These are phyloP conservation scores for Sebastolobus alascanus DNA, from an alignment of 2,797 vertebrate species.

Conservation along the genomic window DNA sequence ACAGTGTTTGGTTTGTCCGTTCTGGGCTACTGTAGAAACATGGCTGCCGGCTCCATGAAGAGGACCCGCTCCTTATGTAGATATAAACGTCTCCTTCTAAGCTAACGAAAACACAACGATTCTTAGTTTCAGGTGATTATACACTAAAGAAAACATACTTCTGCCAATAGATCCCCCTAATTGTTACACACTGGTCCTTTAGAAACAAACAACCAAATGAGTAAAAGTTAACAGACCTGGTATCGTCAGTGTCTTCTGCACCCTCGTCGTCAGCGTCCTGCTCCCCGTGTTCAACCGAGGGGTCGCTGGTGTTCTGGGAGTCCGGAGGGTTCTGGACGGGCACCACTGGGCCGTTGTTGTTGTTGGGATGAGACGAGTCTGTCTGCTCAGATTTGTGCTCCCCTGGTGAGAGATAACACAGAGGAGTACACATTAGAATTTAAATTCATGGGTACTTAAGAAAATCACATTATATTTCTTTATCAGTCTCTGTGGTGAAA, in stretches of 20 bases:
- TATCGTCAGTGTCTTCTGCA: slow-evolving; percentile 95
- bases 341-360: slow-evolving; percentile 81
- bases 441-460: neutral
- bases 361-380: slow-evolving; percentile 69
- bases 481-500: neutral
- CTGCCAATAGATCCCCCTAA: too few species aligned
- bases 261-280: slow-evolving; percentile 95
- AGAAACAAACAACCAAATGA: neutral
- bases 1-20: too few species aligned
- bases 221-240: slow-evolving; percentile 72
- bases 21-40: too few species aligned
- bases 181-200: neutral
- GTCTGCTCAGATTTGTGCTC: slow-evolving; percentile 78
- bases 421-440: neutral
- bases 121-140: too few species aligned
- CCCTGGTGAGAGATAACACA: slow-evolving; percentile 64
- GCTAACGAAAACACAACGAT: too few species aligned
- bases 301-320: slow-evolving; percentile 50
- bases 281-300: slow-evolving; percentile 86
- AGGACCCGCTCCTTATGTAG: too few species aligned
- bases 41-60: too few species aligned
- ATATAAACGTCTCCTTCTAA: too few species aligned
- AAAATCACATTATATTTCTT: neutral
- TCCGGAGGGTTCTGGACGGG: slow-evolving; percentile 52
- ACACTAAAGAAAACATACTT: too few species aligned